These are phyloP conservation scores for Melanotaenia boesemani DNA, from an alignment of 2,797 vertebrate species.

Conservation along the genomic window DNA sequence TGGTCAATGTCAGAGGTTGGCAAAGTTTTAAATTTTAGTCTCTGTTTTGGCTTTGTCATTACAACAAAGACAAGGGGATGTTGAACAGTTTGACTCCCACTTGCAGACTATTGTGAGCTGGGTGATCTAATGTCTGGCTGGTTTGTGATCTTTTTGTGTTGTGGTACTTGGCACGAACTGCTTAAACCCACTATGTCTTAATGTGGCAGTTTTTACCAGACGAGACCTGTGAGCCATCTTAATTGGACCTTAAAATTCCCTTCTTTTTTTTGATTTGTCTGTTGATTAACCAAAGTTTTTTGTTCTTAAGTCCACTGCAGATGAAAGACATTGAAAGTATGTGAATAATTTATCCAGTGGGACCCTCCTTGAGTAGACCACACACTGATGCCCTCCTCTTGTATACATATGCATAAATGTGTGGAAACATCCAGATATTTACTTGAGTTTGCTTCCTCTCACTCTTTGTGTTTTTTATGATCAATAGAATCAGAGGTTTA, in stretches of 20 bases:
- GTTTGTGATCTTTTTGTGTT: constrained; percentile 49
- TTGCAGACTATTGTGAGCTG: constrained; percentile 49
- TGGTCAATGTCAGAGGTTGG: constrained; percentile 58
- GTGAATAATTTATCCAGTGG: constrained; percentile 60
- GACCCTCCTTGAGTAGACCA: constrained; percentile 65
- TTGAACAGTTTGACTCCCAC: constrained; percentile 57
- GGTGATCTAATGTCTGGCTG: constrained; percentile 33
- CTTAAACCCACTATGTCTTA: constrained; percentile 47
- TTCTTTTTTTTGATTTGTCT: constrained; percentile 49
- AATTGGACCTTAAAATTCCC: constrained; percentile 60
- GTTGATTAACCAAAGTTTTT: constrained; percentile 74
- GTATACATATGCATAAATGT: constrained; percentile 72
- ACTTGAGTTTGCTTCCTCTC: constrained; percentile 80
- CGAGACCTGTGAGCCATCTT: constrained; percentile 58
- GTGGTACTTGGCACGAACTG: constrained; percentile 58
- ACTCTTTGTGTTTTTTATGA: constrained; percentile 70
- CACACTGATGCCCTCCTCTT: constrained; percentile 68
- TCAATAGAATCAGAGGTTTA: constrained; percentile 73
- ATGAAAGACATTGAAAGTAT: constrained; percentile 50
- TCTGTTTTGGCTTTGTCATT: constrained; percentile 57
- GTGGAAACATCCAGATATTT: constrained; percentile 72
- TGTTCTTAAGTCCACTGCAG: constrained; percentile 46
- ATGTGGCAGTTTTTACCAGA: constrained; percentile 38
- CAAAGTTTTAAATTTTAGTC: constrained; percentile 46
- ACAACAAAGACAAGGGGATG: constrained; percentile 48